phyloP scores from a whole-genome alignment of 2,888 invertebrate species.

The Nebria brevicollis region DNA sequence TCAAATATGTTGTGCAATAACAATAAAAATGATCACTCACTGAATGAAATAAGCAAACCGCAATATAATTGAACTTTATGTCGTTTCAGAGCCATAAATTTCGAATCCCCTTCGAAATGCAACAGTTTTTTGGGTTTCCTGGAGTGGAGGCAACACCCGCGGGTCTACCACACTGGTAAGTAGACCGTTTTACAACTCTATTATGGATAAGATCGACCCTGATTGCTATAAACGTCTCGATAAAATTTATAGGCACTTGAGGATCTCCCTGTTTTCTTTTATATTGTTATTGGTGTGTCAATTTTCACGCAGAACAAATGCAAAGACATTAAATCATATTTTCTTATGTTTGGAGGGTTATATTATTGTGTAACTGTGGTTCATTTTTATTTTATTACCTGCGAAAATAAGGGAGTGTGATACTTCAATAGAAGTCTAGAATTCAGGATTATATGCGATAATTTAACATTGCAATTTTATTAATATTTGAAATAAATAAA shows the following conservation, averaged over 20 bases:
- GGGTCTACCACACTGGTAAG: background rate
- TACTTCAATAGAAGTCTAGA: background rate
- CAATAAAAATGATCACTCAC: background rate
- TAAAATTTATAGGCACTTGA: constrained; percentile 43
- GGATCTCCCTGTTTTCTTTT: background rate
- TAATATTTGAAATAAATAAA: too few relatives aligned
- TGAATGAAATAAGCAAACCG: constrained; percentile 22
- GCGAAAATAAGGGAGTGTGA: constrained; percentile 29
- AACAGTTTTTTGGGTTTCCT: constrained; percentile 29
- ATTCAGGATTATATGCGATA: background rate
- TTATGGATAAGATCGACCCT: constrained; percentile 41
- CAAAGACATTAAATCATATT: constrained; percentile 32
- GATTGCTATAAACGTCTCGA: constrained; percentile 43
- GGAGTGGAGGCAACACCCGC: constrained; percentile 15
- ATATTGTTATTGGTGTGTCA: constrained; percentile 7
- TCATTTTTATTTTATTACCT: constrained; percentile 41
- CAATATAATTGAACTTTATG: constrained; percentile 43
- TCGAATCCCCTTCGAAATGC: constrained; percentile 30
- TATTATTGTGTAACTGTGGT: constrained; percentile 34
- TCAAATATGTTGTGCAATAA: background rate
- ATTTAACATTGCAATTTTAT: background rate
- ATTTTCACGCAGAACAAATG: constrained; percentile 15
- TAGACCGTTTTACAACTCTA: constrained; percentile 36
- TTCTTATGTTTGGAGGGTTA: constrained; percentile 23
- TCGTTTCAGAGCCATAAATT: constrained; percentile 36